Conservation (phyloP, 2,888 invertebrate genomes). For the Dynastes hyllus region DNA sequence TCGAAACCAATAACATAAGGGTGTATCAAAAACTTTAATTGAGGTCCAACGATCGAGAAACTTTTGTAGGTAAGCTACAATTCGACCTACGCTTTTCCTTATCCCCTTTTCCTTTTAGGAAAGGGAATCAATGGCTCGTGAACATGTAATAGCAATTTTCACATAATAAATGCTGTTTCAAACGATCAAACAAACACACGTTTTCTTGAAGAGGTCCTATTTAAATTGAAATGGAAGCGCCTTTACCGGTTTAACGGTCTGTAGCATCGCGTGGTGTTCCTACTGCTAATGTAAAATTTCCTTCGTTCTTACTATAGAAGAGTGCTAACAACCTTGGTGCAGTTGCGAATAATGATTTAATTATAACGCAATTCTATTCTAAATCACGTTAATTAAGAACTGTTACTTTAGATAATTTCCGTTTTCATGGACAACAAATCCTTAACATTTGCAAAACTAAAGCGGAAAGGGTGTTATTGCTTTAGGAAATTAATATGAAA, state of each 20-base stretch:
- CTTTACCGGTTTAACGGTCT: constrained; percentile 31
- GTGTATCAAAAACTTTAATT: constrained; percentile 48
- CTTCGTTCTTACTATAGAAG: not conserved
- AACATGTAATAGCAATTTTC: constrained; percentile 48
- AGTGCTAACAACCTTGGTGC: not conserved
- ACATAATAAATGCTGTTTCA: constrained; percentile 45
- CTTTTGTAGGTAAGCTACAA: constrained; percentile 43
- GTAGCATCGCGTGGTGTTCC: not conserved
- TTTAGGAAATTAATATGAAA: too few relatives aligned
- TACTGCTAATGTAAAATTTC: too few relatives aligned
- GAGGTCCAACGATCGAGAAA: constrained; percentile 35
- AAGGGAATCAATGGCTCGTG: constrained; percentile 41
- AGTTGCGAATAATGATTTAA: too few relatives aligned
- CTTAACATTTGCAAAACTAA: too few relatives aligned
- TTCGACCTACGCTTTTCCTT: constrained; percentile 19
- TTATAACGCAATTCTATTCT: too few relatives aligned
- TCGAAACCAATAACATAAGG: constrained; percentile 43
- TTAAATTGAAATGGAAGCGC: constrained; percentile 29
- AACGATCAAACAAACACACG: constrained; percentile 47
- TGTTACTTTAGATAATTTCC: too few relatives aligned
- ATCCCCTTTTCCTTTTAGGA: constrained; percentile 25
- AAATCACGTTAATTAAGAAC: too few relatives aligned
- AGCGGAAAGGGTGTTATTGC: too few relatives aligned
- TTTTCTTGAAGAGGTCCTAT: constrained; percentile 28
- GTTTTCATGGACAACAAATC: too few relatives aligned